phyloP scores from a whole-genome alignment of 2,113 vertebrate genomes.

The Strix uralensis region DNA sequence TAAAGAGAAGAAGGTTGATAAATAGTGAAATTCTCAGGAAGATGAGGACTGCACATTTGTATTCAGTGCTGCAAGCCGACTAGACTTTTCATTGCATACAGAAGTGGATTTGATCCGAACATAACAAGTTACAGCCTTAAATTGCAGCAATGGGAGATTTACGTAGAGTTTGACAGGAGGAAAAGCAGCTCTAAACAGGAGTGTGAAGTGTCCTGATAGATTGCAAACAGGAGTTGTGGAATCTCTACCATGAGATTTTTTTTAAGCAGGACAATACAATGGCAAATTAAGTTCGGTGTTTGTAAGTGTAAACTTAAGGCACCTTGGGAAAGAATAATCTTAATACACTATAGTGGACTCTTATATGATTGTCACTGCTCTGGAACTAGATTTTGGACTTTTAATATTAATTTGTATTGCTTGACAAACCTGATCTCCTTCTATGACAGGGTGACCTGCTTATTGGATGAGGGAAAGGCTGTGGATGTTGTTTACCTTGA shows the following conservation, averaged over 20 bases:
- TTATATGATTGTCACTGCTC: not conserved
- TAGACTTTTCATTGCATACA: not conserved
- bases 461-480: no score
- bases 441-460: no score
- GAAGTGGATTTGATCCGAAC: not conserved
- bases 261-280: not conserved
- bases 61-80: not conserved
- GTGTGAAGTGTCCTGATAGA: not conserved
- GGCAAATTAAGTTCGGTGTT: not conserved
- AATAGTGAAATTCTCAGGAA: not conserved
- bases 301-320: not conserved
- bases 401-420: not conserved
- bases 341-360: not conserved
- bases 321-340: not conserved
- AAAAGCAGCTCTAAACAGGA: not conserved
- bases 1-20: not conserved
- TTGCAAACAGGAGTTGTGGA: not conserved
- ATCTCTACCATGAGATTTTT: not conserved
- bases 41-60: not conserved
- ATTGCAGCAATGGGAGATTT: not conserved
- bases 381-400: not conserved
- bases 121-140: not conserved
- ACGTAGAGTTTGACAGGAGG: not conserved
- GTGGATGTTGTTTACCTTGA: no score
- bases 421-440: no score